Conservation (phyloP, 2,797 vertebrate genomes). For the Cirrhinus molitorella region DNA sequence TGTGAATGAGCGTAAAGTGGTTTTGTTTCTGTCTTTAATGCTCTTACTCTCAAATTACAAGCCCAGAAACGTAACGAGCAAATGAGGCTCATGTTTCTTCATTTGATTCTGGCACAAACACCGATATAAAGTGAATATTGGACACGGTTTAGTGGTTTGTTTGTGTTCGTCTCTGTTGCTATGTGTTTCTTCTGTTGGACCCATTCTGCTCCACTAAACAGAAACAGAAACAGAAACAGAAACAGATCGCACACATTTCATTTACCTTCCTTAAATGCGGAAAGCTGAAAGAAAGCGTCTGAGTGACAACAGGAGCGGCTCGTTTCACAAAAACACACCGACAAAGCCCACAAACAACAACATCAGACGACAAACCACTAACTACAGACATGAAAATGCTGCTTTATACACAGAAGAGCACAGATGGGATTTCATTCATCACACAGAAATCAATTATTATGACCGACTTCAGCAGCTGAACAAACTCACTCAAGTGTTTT, state of each 20-base stretch:
- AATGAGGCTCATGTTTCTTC: not conserved
- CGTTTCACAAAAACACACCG: not conserved
- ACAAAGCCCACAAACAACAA: too few species aligned
- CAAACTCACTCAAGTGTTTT: not conserved
- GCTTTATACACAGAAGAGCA: too few species aligned
- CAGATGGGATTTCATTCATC: not conserved
- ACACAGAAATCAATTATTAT: not conserved
- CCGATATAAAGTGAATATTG: not conserved
- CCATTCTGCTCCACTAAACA: conserved; percentile 56
- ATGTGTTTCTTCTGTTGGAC: conserved; percentile 54
- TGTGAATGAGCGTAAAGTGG: not conserved
- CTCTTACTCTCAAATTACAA: not conserved
- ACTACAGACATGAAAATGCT: conserved; percentile 56
- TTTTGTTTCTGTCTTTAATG: not conserved
- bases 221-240: conserved; percentile 40
- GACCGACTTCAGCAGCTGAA: not conserved
- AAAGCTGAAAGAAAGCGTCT: not conserved
- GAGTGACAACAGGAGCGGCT: not conserved
- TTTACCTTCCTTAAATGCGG: conserved; percentile 2
- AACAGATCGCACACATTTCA: conserved; percentile 18
- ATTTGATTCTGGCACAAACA: not conserved
- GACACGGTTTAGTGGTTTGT: not conserved
- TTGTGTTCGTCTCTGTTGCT: conserved; percentile 51
- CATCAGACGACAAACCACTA: too few species aligned
- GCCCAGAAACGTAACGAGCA: too few species aligned